Evolutionary conservation across 2,888 invertebrate species (phyloP).

Genomic region (Netelia melanura): DNA sequence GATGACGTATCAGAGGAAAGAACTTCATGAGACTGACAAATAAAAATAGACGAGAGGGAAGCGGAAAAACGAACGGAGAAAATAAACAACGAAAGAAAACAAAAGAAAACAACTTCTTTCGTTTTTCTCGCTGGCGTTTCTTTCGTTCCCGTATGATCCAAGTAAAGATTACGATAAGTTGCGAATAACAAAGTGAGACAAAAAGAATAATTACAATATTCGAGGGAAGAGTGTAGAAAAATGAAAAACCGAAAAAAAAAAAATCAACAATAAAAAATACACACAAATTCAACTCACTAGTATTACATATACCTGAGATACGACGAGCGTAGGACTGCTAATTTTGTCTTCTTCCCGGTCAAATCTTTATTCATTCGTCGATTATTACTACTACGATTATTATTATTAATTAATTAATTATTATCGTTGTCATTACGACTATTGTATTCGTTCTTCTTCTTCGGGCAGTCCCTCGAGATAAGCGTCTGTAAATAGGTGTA

Average conservation of each 20-base stretch:
- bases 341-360: slow-evolving; percentile 53
- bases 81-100: slow-evolving; percentile 26
- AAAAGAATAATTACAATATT: slow-evolving; percentile 33
- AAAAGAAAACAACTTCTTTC: slow-evolving; percentile 26
- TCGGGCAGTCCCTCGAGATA: slow-evolving; percentile 72
- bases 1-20: slow-evolving; percentile 65
- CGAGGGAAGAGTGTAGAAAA: slow-evolving; percentile 18
- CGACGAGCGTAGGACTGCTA: slow-evolving; percentile 71
- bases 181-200: slow-evolving; percentile 55
- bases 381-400: slow-evolving; percentile 35
- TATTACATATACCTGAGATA: slow-evolving; percentile 81
- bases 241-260: slow-evolving; percentile 17
- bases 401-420: slow-evolving; percentile 38
- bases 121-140: not conserved
- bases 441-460: slow-evolving; percentile 57
- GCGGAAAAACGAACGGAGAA: not conserved
- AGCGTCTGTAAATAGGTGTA: slow-evolving; percentile 79
- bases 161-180: slow-evolving; percentile 57
- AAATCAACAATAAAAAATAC: slow-evolving; percentile 22
- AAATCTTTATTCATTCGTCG: slow-evolving; percentile 33
- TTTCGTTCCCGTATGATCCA: not conserved
- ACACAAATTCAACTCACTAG: slow-evolving; percentile 76
- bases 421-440: slow-evolving; percentile 31
- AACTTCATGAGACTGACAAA: slow-evolving; percentile 82
- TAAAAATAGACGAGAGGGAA: slow-evolving; percentile 4